Base-by-base conservation (phyloP, 2,113 vertebrate genomes). In the Thamnaconus septentrionalis region DNA sequence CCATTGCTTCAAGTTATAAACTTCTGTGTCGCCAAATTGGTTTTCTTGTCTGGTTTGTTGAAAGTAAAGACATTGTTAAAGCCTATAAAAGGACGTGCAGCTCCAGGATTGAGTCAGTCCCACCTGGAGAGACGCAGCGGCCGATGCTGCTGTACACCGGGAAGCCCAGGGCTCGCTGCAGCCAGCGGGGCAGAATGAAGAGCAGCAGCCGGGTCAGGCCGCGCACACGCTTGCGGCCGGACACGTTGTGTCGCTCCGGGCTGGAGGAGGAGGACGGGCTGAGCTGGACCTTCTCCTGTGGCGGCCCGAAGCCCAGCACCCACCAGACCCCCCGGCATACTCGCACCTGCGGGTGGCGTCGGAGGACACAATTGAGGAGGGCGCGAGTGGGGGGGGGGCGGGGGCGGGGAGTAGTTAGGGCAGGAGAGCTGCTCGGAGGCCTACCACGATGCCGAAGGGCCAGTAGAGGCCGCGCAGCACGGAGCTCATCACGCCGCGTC, bases 391-490 rank as follows among this genome's bases (percentile, higher is more conserved):
- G 6, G 12, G 1, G 4, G 7, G 10, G 12, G 0, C 1, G 0
- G 3, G 10, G 11, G 3, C 0, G 0, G 3, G 1, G 3, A 5
- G 3, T 11, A 18, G 8, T 5, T 49, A 3, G 9, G 6, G 41
- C 49, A 5, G 49, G 3, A n/a, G 49, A 10, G 18, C 7, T 7
- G 40, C 3, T 71, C 90, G 53, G 18, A 31, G 18, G 18, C 18
- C 18, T 77, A 93, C 92, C 86, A 86, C 66, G 48, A 91, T 4
- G 43, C 78, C 74, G 65, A 93, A 73, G 1, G 91, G 92, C 90
- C 90, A 91, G 73, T 85, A 70, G 57, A 92, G 57, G 48, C 80
- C 84, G 66, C 80, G 84, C 51, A 90, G 60, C 49, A 90, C 0
- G 47, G 73, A 66, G 59, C 48, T 55, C 3, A 92, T 4, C 10